Base-by-base conservation (phyloP, 2,797 vertebrate species). In the Novumbra hubbsi region DNA sequence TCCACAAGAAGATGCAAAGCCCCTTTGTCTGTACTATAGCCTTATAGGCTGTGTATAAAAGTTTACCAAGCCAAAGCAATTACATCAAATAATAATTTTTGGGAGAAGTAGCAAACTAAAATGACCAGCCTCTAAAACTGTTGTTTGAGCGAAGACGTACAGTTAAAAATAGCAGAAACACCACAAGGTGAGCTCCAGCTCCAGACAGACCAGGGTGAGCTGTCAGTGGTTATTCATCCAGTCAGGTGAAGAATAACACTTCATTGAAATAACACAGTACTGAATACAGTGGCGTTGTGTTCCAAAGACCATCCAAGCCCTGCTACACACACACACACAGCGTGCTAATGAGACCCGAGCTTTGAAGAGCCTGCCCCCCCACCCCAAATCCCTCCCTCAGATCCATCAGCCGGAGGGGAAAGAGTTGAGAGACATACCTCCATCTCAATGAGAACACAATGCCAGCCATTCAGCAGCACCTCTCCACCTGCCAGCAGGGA, bases 381-480 rank as follows among this genome's bases (percentile, higher is more conserved):
- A 64, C 28, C 66, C 41, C 12, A 68, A 73, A 30, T 71, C 84
- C 79, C 77, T 84, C 83, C 80, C 79, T 72, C 79, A 78, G 78
- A 89, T 81, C 79, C 70, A 78, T 77, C 88, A 89, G 84, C 83
- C 78, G 82, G 85, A 81, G 78, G 76, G 62, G 76, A 12, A 19
- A 21, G 66, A 41, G 17, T 38, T n/a, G 66, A 78, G 67, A 85
- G 72, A 81, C 85, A 57, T 55, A 19, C 30, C 68, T 15, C n/a
- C 38, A 8, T 67, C 81, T 74, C 84, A 66, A 48, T 57, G 45
- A 50, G 49, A 73, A 77, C 88, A 93, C 90, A 93, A 91, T 86
- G 89, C 84, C 71, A 66, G 83, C 81, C 78, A 91, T 92, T 94
- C 88, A 93, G 49, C 19, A 80, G 78, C 60, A 16, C 6, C 30